Evolutionary conservation across 2,113 vertebrate species (phyloP), one percentile per base, ranked within the genome.

Genomic region (Hystrix cristata): DNA sequence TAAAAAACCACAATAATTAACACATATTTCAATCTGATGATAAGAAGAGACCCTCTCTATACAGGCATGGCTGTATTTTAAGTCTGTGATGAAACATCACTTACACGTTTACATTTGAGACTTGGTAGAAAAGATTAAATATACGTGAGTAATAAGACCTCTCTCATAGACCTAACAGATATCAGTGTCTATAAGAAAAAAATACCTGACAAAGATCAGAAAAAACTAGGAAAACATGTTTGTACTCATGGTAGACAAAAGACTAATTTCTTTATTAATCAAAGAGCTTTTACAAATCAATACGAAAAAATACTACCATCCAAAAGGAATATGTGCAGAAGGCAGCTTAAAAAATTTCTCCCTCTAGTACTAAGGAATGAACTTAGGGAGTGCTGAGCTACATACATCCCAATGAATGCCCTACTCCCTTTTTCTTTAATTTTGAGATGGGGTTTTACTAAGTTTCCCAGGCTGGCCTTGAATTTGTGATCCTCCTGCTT

Each of bases 251-350:
- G n/a, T 18, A 14, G 46, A 72, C 18, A 72, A 94, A 95, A 69
- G 57, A 60, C 60, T 80, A 57, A 71, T 81, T 88, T 83, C 16
- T 29, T 71, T 19, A 71, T 31, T 12, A 48, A 94, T 59, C 14
- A 91, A 81, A 85, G 23, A n/a, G 25, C 38, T 89, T 91, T 86
- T 48, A 90, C 65, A 79, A 87, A 95, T 72, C 64, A 84, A 31
- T n/a, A 62, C 31, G 48, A 90, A 92, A 81, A 92, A 91, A 95
- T 5, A 92, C 53, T 85, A 84, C 29, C 27, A 55, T 71, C 13
- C 53, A 91, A 92, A 86, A 69, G 12, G 11, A 83, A 95, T 90
- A 90, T 14, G 38, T 65, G 67, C 12, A 95, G 57, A 88, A 96
- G 51, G 19, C 25, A 64, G 62, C 29, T 64, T 60, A 60, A 60